Evolutionary conservation across 2,113 vertebrate genomes (phyloP), one percentile per base, ranked within the genome.

Genomic region (Rhodinocichla rosea): DNA sequence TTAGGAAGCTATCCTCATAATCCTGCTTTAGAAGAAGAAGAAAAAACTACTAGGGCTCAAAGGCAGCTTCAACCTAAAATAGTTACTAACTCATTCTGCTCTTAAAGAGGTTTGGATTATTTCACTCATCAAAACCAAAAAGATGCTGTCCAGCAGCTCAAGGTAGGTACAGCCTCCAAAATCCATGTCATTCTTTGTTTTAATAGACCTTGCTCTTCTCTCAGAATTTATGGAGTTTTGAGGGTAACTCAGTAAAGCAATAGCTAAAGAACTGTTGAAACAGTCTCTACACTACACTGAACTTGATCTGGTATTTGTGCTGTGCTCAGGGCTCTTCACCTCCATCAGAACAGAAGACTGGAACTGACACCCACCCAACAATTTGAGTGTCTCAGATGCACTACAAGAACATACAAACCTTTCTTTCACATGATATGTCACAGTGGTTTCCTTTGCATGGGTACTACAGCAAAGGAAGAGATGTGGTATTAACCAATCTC

Each of bases 1-100:
- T 93, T 89, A 94, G 73, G 79, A 97, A 96, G 83, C 56, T 92
- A 94, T 90, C 86, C 55, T 89, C 83, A 92, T 96, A 95, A 97
- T 89, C 92, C 88, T 89, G 79, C 92, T 96, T 95, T 89, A 95
- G 83, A 86, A 76, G 62, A 45, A 84, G 15, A 63, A 87, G 15
- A 63, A 87, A 82, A 87, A 75, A 68, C 4, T 52, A 1, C 21
- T 11, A 52, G 37, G 40, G 70, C 39, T 94, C 67, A 86, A 92
- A 94, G 71, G 74, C 71, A 88, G 71, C 71, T 94, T 85, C 68
- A 42, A 67, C 50, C 75, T 77, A 70, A 92, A 95, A 94, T 60
- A 91, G 71, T 73, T 77, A 88, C 75, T 49, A 86, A 88, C 53
- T 74, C 57, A 50, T 60, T 86, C 68, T 79, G 11, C 40, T 88